phyloP scores from a whole-genome alignment of 2,113 vertebrate genomes.

The Bubo scandiacus region DNA sequence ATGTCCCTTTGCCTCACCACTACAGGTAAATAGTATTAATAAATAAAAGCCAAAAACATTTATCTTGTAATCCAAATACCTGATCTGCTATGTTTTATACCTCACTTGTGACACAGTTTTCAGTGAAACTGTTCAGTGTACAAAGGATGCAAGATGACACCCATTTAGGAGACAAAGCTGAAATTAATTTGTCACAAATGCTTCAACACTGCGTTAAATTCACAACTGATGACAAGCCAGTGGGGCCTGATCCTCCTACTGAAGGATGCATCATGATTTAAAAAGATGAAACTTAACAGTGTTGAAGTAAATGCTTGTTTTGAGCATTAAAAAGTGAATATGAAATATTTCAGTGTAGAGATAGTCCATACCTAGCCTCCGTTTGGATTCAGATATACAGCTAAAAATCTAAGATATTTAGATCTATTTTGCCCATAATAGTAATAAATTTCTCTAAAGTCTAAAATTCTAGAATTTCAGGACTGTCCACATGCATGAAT shows the following conservation, averaged over 20 bases:
- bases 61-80: not conserved
- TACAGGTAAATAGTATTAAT: not conserved
- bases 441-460: not conserved
- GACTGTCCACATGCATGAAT: not conserved
- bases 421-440: not conserved
- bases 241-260: not conserved
- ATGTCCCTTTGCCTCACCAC: not conserved
- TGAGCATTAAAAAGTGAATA: not conserved
- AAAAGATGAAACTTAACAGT: not conserved
- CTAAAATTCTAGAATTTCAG: not conserved
- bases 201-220: not conserved
- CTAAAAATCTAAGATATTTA: not conserved
- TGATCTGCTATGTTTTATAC: not conserved
- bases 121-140: not conserved
- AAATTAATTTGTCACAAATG: not conserved
- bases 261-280: not conserved
- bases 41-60: not conserved
- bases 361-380: not conserved
- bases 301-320: not conserved
- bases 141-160: not conserved
- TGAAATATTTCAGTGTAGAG: not conserved
- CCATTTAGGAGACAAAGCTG: not conserved
- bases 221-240: not conserved
- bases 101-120: rapidly evolving
- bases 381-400: not conserved